Base-by-base conservation (phyloP, 2,113 vertebrate genomes). In the Butorides virescens region DNA sequence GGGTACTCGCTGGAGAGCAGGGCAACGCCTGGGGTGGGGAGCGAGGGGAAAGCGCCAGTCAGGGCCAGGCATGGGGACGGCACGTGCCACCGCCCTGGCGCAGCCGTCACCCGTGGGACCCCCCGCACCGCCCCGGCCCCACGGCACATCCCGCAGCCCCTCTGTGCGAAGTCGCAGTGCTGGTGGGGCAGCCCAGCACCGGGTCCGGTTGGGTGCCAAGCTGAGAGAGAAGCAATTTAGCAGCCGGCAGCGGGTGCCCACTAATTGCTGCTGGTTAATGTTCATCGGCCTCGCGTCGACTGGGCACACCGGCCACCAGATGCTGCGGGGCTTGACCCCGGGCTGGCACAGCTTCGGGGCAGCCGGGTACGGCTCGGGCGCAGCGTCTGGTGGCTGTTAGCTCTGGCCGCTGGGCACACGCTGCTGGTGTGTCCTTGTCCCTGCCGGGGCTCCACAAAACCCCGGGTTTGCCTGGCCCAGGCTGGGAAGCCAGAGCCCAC, bases 1-100 rank as follows among this genome's bases (percentile, higher is more conserved):
- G 99, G 99, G 92, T 98, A 98, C 13, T 96, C 96, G 12, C 99
- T 99, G 17, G 98, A 98, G 70, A 99, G 96, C 52, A 98, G 88
- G 62, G 98, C 96, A 96, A 99, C 11, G 16, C 99, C 99, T 99
- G 86, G 11, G 22, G 39, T n/a, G 65, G 7, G 79, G 55, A 95
- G 92, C 1, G 13, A 78, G 55, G 44, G 13, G 49, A 34, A 47
- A 58, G 46, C 0, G 0, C 0, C 1, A 10, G 23, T 90, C 58
- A 90, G 47, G 10, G 32, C 22, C 14, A 21, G 65, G 26, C 12
- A 6, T 0, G 2, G 37, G 29, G 36, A 11, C 5, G 66, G 36
- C 49, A 52, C 0, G 3, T 66, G 30, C 39, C 73, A 53, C 34
- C 39, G 12, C 18, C 13, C 17, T 42, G 12, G 32, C 10, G 18